A percentile compares a stretch with the other conserved stretches of the same genome.
phyloP scores from a whole-genome alignment of 2,888 invertebrate species.

The Anthrax anthrax region DNA sequence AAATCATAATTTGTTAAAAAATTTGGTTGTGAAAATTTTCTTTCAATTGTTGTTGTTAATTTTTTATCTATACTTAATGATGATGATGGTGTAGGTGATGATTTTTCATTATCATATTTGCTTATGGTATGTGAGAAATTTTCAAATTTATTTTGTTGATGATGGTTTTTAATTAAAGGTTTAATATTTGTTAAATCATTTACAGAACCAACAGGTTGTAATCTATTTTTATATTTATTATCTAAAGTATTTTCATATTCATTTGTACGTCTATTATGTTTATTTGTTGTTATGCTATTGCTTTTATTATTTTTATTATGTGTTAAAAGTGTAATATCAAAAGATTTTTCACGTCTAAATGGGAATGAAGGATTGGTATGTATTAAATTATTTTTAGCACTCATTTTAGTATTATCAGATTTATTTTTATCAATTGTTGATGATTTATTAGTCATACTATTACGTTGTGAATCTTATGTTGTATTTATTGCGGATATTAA shows the following conservation, averaged over 20 bases:
- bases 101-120: neutral
- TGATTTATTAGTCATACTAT: too few relatives aligned
- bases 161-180: too few relatives aligned
- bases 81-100: neutral
- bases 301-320: neutral
- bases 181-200: neutral
- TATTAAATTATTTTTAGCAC: neutral
- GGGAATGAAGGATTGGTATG: neutral
- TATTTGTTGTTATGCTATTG: too few relatives aligned
- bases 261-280: neutral
- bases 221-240: neutral
- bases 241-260: neutral
- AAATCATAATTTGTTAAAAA: conserved; percentile 4
- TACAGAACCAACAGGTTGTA: neutral
- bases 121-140: too few relatives aligned
- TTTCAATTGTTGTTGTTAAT: neutral
- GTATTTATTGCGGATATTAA: too few relatives aligned
- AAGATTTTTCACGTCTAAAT: conserved; percentile 12
- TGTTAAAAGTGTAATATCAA: conserved; percentile 9
- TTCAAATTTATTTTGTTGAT: neutral
- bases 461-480: too few relatives aligned
- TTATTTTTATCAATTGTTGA: too few relatives aligned
- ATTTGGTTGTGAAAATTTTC: conserved; percentile 9
- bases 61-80: neutral
- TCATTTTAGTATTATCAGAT: too few relatives aligned